A percentile compares a stretch with the other conserved stretches of the same genome.
Conservation (phyloP, 2,888 invertebrate species). For the Liopterus haemorrhoidalis region DNA sequence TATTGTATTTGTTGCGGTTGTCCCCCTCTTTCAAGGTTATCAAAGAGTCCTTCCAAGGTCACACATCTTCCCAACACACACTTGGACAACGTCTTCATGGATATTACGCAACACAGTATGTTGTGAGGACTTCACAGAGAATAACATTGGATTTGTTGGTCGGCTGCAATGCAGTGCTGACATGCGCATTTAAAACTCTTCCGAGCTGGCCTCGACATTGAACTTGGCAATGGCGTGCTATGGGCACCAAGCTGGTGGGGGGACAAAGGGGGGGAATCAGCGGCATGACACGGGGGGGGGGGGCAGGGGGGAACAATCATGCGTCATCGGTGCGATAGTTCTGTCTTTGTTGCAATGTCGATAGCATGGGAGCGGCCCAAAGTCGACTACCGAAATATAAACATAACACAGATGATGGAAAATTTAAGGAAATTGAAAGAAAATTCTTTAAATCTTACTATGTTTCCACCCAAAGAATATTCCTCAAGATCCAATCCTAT, state of each 20-base stretch:
- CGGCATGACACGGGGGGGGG: slow-evolving; percentile 30
- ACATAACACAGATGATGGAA: not conserved
- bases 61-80: slow-evolving; percentile 21
- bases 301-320: not conserved
- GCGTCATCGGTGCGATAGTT: no score
- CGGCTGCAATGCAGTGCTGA: slow-evolving; percentile 57
- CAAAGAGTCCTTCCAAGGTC: slow-evolving; percentile 9
- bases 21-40: no score
- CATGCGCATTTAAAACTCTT: slow-evolving; percentile 53
- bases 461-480: no score
- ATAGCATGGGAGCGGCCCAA: no score
- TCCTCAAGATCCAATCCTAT: no score
- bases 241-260: not conserved
- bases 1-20: no score
- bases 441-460: no score
- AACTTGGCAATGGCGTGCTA: slow-evolving; percentile 59
- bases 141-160: slow-evolving; percentile 13
- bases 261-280: slow-evolving; percentile 10
- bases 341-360: no score
- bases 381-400: not conserved
- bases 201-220: slow-evolving; percentile 74
- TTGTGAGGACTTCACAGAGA: slow-evolving; percentile 42
- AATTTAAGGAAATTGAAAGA: no score
- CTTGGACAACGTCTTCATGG: slow-evolving; percentile 34
- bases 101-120: no score